Evolutionary conservation across 1,140 invertebrate genomes (phyloP), one percentile per base, ranked within the genome.

Genomic region (Drosophila eugracilis): DNA sequence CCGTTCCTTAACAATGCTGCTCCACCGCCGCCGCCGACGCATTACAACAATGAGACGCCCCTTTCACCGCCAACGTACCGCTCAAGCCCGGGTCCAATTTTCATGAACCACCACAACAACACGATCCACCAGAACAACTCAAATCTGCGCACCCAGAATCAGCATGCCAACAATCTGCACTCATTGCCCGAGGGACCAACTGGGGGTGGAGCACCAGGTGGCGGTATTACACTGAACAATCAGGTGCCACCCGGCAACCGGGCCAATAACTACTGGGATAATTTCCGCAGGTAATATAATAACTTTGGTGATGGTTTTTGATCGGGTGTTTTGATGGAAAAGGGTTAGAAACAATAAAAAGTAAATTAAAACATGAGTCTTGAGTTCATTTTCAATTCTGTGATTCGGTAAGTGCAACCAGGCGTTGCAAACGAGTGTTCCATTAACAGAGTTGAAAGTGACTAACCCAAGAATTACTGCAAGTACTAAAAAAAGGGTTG

Each of bases 211-310:
- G 75, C 59, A 9, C 19, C 21, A 4, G 30, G 55, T 4, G 15
- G 15, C 10, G 55, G 49, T 14, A 53, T 59, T 92, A 94, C 95
- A 9, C 92, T 97, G 12, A 97, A 97, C 91, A 97, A 97, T 92
- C 96, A 97, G 93, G 96, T 97, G 59, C 95, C 96, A 36, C 96
- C 96, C 10, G 96, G 96, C 19, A 97, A 96, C 91, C 92, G 96
- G 63, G 96, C 96, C 39, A 97, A 97, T 91, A 97, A 97, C 92
- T 97, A 97, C 92, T 97, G 96, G 96, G 97, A 97, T 84, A 97
- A 97, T 93, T 97, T 97, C 90, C 92, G 96, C 93, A 96, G 96
- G 96, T 96, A 95, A 94, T 57, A 37, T 6, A 44, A 10, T 22
- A 28, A 44, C 12, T 48, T 47, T 63, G 74, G 57, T 72, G 58